Percentiles rank a stretch among this genome's conserved stretches.
Evolutionary conservation across 2,888 invertebrate species (phyloP).

Genomic region (Pterostichus madidus): DNA sequence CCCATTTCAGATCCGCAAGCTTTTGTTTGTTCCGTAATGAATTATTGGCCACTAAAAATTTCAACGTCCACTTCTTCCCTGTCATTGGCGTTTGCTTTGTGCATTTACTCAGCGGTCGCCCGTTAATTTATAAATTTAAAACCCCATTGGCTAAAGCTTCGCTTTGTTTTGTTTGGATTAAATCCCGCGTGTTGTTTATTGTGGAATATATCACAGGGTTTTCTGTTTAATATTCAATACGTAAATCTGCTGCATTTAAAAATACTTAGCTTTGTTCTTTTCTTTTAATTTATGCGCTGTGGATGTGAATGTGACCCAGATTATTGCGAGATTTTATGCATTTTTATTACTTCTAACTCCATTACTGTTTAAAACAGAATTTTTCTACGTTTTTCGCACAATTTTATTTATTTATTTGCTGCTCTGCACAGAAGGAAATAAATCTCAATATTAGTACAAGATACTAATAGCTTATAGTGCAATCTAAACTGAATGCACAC

Average conservation of each 20-base stretch:
- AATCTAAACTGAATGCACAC: no score
- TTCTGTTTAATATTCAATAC: conserved; percentile 60
- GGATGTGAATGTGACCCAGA: conserved; percentile 1
- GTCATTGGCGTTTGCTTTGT: conserved; percentile 58
- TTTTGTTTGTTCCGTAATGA: conserved; percentile 52
- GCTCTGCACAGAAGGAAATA: no score
- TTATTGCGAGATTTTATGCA: neutral
- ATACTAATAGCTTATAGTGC: no score
- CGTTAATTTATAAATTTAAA: conserved; percentile 61
- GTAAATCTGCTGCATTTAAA: conserved; percentile 51
- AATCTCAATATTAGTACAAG: no score
- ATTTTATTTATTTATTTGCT: no score
- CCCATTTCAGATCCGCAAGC: conserved; percentile 40
- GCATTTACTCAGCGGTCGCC: neutral
- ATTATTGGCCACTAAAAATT: conserved; percentile 64
- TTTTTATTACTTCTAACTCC: no score
- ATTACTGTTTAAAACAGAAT: no score
- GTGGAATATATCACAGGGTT: conserved; percentile 45
- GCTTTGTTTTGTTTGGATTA: conserved; percentile 49
- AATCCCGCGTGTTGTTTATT: conserved; percentile 16
- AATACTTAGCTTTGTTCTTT: conserved; percentile 34
- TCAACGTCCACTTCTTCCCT: conserved; percentile 52
- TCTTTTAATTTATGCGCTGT: conserved; percentile 35
- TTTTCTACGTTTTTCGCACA: no score
- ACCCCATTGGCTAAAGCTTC: conserved; percentile 38